A percentile compares a stretch with the other conserved stretches of the same genome.
These are phyloP conservation scores for Drosophila nannoptera DNA, from an alignment of 1,140 invertebrate genomes.

Conservation along the genomic window DNA sequence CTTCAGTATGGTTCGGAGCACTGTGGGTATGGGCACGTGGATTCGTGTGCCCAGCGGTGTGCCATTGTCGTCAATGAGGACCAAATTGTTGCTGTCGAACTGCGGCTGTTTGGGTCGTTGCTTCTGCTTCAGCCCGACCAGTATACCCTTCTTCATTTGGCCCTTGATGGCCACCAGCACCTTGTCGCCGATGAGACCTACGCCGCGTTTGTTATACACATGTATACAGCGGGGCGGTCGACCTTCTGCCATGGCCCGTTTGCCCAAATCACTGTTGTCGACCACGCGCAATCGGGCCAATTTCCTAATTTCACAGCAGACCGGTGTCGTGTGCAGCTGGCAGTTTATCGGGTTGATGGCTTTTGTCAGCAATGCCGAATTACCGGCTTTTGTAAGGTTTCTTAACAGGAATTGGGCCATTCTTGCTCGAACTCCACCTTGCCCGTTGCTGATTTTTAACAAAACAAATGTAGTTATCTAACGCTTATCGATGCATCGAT, in stretches of 20 bases:
- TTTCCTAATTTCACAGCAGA: conserved; percentile 84
- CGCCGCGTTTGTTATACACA: conserved; percentile 89
- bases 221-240: conserved; percentile 94
- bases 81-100: conserved; percentile 98
- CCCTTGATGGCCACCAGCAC: conserved; percentile 97
- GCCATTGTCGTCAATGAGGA: conserved; percentile 96
- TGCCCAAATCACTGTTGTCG: conserved; percentile 97
- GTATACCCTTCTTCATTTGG: conserved; percentile 96
- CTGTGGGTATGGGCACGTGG: conserved; percentile 95
- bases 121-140: conserved; percentile 94
- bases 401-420: conserved; percentile 39
- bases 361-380: conserved; percentile 6
- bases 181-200: conserved; percentile 87
- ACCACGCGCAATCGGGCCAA: conserved; percentile 92
- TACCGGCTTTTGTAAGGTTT: conserved; percentile 20
- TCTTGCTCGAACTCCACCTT: not conserved
- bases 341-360: conserved; percentile 32
- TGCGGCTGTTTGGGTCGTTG: conserved; percentile 91
- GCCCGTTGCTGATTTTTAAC: conserved; percentile 10
- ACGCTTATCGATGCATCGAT: conserved; percentile 32
- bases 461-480: conserved; percentile 43
- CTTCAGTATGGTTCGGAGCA: conserved; percentile 92
- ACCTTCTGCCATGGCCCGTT: conserved; percentile 94
- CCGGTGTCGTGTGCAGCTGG: conserved; percentile 81
- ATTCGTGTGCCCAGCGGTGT: conserved; percentile 96